Percentiles rank a stretch among this genome's conserved stretches.
phyloP scores from a whole-genome alignment of 2,797 vertebrate genomes.

The Xenops minutus region DNA sequence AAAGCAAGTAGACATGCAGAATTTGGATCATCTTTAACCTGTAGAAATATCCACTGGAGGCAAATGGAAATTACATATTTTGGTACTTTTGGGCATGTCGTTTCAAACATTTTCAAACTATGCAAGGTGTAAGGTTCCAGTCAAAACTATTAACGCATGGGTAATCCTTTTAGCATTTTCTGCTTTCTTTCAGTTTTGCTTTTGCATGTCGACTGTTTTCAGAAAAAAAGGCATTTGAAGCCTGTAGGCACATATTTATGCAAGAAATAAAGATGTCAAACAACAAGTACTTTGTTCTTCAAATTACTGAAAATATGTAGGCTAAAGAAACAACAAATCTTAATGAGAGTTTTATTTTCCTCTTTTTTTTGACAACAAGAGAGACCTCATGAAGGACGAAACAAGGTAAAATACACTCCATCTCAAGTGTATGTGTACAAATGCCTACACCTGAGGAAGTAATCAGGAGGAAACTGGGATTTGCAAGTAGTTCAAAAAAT shows the following conservation, averaged over 20 bases:
- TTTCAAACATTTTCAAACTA: not conserved
- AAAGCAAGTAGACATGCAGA: not conserved
- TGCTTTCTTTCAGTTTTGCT: not conserved
- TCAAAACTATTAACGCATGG: not conserved
- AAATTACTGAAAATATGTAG: conserved; percentile 5
- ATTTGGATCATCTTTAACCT: not conserved
- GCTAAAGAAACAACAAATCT: not conserved
- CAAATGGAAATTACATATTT: not conserved
- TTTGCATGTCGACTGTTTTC: conserved; percentile 14
- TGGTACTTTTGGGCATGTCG: not conserved
- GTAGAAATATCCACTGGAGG: not conserved
- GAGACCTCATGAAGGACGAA: not conserved
- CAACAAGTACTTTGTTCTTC: not conserved
- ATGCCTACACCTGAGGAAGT: not conserved
- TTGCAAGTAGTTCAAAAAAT: not conserved
- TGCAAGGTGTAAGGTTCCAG: not conserved
- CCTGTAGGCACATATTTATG: not conserved
- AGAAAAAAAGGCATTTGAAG: conserved; percentile 3
- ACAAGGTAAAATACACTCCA: not conserved
- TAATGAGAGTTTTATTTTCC: not conserved
- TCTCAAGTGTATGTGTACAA: not conserved
- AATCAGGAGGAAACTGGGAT: not conserved
- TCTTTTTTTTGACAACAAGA: not conserved
- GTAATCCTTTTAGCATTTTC: not conserved
- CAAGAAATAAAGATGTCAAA: not conserved